Base-by-base conservation (phyloP, 2,797 vertebrate genomes). In the Rhynchotus rufescens region DNA sequence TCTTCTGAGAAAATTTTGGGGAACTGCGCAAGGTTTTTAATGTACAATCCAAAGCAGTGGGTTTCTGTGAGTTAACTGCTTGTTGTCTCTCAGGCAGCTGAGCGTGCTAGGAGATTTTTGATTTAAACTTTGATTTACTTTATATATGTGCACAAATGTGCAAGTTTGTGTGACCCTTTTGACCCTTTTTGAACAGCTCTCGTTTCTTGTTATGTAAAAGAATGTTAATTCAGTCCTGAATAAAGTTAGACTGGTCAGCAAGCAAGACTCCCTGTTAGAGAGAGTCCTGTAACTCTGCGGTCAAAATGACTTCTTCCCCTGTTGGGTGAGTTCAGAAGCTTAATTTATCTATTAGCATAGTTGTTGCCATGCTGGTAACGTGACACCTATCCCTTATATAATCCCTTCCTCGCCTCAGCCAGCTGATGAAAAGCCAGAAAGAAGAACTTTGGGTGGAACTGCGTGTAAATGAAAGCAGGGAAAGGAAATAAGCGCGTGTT, bases 281-380 rank as follows among this genome's bases (percentile, higher is more conserved):
- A 65, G n/a, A 82, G 61, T 62, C 25, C 5, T 74, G 15, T 82
- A 92, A 80, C 59, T 92, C 59, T 88, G 78, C 68, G 65, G 42
- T 71, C 42, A 89, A 47, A 74, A 52, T 90, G 81, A 32, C 90
- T 80, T 74, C 76, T 88, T 25, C 61, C 85, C 67, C 9, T 74
- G 75, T 32, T 91, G 93, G 76, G 5, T 94, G 91, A 96, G 79
- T 91, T 96, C 96, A 96, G 91, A 83, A 92, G 93, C 95, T 96
- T 93, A 96, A 94, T 96, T 96, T 96, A 96, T 94, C 96, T 93
- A 65, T 81, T 89, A 92, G 74, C 47, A 36, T 6, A 12, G 64
- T 86, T 65, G 19, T 51, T 88, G n/a, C 73, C 56, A 2, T 73
- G 59, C 62, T 79, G 85, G 94, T 96, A 96, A 96, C 64, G 72